Base-by-base conservation (phyloP, 2,888 invertebrate genomes). In the Steinernema carpocapsae region DNA sequence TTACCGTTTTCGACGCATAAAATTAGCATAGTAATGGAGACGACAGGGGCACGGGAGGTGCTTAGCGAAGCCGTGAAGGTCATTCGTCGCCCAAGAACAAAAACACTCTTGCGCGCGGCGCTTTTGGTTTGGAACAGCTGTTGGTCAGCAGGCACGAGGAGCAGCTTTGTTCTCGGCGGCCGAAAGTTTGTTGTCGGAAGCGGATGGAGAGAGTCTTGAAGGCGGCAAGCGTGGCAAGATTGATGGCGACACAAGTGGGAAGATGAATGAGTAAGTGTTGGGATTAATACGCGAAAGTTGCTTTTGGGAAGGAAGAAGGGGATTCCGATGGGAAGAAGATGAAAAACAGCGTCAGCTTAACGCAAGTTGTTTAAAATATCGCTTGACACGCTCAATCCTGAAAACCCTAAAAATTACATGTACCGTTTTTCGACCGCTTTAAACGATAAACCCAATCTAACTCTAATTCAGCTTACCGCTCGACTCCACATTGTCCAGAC, bases 381-480 rank as follows among this genome's bases (percentile, higher is more conserved):
- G n/a, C n/a, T n/a, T n/a, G n/a, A n/a, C n/a, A n/a, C n/a, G n/a
- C n/a, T n/a, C n/a, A n/a, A n/a, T n/a, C n/a, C n/a, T n/a, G n/a
- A n/a, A n/a, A n/a, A n/a, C n/a, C n/a, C n/a, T n/a, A n/a, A n/a
- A n/a, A n/a, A n/a, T n/a, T n/a, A n/a, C n/a, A n/a, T n/a, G n/a
- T n/a, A n/a, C n/a, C n/a, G n/a, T n/a, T n/a, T n/a, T n/a, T n/a
- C n/a, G n/a, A n/a, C n/a, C n/a, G n/a, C n/a, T n/a, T n/a, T n/a
- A n/a, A n/a, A n/a, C n/a, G n/a, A n/a, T n/a, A n/a, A n/a, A n/a
- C n/a, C n/a, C n/a, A n/a, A n/a, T n/a, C n/a, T n/a, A n/a, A n/a
- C n/a, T n/a, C n/a, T n/a, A n/a, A n/a, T n/a, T n/a, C n/a, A n/a
- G 56, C 56, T 56, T 56, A 56, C 56, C 56, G 26, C 56, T 56